phyloP scores from a whole-genome alignment of 2,888 invertebrate species.

The Cosmia pyralina region DNA sequence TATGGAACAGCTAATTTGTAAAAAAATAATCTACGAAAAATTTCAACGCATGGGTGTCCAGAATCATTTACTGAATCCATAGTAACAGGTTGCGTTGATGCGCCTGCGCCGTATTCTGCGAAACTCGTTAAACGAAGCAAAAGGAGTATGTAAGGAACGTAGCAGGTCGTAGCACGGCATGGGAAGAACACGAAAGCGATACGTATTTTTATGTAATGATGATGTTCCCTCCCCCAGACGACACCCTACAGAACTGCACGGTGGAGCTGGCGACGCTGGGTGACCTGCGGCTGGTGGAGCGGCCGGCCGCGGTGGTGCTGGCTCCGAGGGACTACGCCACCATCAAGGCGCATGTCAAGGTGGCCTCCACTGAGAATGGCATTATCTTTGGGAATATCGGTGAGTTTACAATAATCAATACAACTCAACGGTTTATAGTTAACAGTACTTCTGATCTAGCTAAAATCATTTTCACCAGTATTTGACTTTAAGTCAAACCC shows the following conservation, averaged over 20 bases:
- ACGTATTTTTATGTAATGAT: too few relatives aligned
- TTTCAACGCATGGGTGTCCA: too few relatives aligned
- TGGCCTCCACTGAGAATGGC: conserved; percentile 99
- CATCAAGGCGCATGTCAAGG: conserved; percentile 99
- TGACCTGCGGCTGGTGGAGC: conserved; percentile 99
- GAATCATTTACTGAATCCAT: too few relatives aligned
- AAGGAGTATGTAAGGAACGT: background rate
- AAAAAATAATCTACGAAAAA: too few relatives aligned
- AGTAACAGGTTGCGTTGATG: too few relatives aligned
- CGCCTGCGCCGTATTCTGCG: too few relatives aligned
- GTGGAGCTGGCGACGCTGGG: conserved; percentile 99
- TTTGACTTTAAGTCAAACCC: too few relatives aligned
- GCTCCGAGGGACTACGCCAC: conserved; percentile 99
- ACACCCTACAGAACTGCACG: conserved; percentile 99
- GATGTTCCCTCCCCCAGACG: conserved; percentile 75
- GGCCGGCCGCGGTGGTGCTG: conserved; percentile 98
- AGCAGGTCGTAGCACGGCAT: too few relatives aligned
- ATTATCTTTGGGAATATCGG: conserved; percentile 99
- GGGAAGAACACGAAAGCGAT: too few relatives aligned
- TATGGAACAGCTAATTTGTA: too few relatives aligned
- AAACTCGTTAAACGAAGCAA: background rate
- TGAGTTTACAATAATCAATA: conserved; percentile 67
- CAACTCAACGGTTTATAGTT: background rate
- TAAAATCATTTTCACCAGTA: background rate
- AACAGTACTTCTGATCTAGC: background rate